Base-by-base conservation (phyloP, 2,113 vertebrate genomes). In the Crocuta crocuta region DNA sequence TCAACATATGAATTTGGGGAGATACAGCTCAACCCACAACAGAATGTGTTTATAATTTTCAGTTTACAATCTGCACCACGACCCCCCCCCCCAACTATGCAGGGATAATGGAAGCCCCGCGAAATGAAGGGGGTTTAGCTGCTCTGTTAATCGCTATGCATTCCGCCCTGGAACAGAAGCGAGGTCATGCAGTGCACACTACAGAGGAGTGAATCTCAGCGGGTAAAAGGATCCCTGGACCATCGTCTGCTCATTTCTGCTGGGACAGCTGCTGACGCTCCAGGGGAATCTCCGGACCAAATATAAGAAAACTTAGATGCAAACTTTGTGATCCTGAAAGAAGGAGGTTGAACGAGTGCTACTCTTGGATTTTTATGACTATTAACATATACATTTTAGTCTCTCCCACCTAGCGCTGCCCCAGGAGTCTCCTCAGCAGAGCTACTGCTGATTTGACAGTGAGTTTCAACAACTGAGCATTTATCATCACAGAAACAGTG, bases 71-170 rank as follows among this genome's bases (percentile, higher is more conserved):
- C 63, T 58, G 11, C 4, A 35, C 33, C 9, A 21, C 13, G 10
- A 66, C 10, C 5, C 5, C 21, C 21, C 19, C 19, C 21, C 7
- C 0, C 63, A 5, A 5, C 24, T 28, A 19, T 0, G 10, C 24
- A 65, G 28, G 10, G 5, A 33, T 13, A 43, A 2, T 16, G 6
- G 53, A 28, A 39, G 33, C 55, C 82, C 65, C 15, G 21, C 2
- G 5, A n/a, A 28, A 28, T n/a, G 45, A 73, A 35, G 19, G 35
- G 10, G 23, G 13, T 15, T 8, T 43, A 7, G 1, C 24, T 5
- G 15, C 19, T 26, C 5, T 50, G 1, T 21, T 86, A 10, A 10
- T 3, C 3, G 17, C 10, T 21, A 1, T 23, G 10, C 7, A 7
- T n/a, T 24, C n/a, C 16, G 26, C 35, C 10, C 71, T 71, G 5